Base-by-base conservation (phyloP, 2,888 invertebrate genomes). In the Loripinus fragilis region DNA sequence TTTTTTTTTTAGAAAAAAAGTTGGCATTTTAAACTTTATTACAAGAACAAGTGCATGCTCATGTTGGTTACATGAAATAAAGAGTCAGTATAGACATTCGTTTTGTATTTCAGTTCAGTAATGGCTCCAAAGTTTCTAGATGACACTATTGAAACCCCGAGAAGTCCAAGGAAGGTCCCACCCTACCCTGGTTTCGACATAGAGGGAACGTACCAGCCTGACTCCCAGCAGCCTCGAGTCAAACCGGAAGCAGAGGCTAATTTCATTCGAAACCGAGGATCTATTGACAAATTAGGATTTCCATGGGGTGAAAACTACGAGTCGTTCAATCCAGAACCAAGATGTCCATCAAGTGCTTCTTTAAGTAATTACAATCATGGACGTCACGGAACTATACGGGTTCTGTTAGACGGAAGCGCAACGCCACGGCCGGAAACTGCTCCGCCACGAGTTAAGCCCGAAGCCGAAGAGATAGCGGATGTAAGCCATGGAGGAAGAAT, bases 361-460 rank as follows among this genome's bases (percentile, higher is more conserved):
- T 70, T 81, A 65, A 71, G 67, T 0, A 89, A 89, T 76, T 89
- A 87, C 79, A 83, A 82, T 5, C 81, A 80, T 33, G 89, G 88
- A 17, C 78, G 85, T 70, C 70, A 84, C 64, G 90, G 90, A 10
- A 87, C 81, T 10, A 85, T 90, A 0, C 79, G 82, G 20, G 81
- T 80, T 0, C 20, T 89, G 25, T 66, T 90, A 17, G 86, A 87
- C 41, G 86, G 89, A 3, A 80, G 81, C 10, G 87, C 87, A 2
- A 85, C 86, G 8, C 86, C 90, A 0, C 77, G 89, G 41, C 88
- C 88, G 8, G 75, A 85, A 48, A 88, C 90, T 0, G 88, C 90
- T 7, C 89, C 89, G 0, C 85, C 88, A 1, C 78, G 90, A 28
- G 83, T 90, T 8, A 90, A 89, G 73, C 73, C 86, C 8, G 90